Base-by-base conservation (phyloP, 37 sponge, comb jelly and placozoan genomes). In the Halichondria panicea region DNA sequence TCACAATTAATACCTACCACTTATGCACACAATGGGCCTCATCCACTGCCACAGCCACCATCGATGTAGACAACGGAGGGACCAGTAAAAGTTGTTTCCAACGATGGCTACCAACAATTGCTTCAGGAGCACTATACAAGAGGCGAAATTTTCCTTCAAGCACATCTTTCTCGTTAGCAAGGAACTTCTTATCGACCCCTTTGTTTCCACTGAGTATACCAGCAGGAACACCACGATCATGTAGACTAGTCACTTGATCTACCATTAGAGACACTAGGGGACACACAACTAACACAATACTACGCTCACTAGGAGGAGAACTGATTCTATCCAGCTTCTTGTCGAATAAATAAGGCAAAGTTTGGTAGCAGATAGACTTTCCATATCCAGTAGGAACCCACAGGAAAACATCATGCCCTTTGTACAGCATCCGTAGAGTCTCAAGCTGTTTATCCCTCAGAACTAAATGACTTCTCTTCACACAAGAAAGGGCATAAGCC, bases 181-280 rank as follows among this genome's bases (percentile, higher is more conserved):
- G 37, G 13, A 80, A 30, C 25, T 36, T 22, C 35, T 53, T 53
- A 4, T 34, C 25, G 15, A 80, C 72, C 6, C 59, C 41, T 1
- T 1, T 61, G 9, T 39, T 41, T 18, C 22, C 21, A 34, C 40
- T 28, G 0, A 83, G 28, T 22, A 83, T 76, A 27, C 77, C 67
- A 35, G 84, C 66, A 19, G 30, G 39, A 28, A 83, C 60, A 30
- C 77, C 77, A 15, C 75, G 24, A 0, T 40, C 13, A 22, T 58
- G 27, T 43, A 83, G 45, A 31, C 44, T 62, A 5, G 28, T 18
- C 18, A 83, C 84, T 73, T 83, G 84, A 48, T 83, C 68, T 5
- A 83, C 53, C 84, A 83, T 83, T 28, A 83, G 68, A 11, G 84
- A 76, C 28, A 83, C 34, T 41, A 83, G 68, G 24, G 84, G 84